Percentiles rank a stretch among this genome's conserved stretches.
phyloP scores from a whole-genome alignment of 2,113 vertebrate genomes.

The Herpetotheres cachinnans region DNA sequence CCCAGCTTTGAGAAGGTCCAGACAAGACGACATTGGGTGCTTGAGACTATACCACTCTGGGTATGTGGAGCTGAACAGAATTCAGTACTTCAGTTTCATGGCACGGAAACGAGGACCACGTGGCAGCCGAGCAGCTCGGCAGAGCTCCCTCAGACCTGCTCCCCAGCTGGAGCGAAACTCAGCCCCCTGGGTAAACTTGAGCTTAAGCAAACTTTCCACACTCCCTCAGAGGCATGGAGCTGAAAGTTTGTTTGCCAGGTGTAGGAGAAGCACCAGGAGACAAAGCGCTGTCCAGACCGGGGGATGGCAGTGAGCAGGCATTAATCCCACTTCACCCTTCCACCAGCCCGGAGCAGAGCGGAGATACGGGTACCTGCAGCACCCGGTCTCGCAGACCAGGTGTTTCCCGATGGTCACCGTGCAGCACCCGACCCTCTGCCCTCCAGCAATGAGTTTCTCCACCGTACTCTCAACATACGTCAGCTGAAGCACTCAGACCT shows the following conservation, averaged over 20 bases:
- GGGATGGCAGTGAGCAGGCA: not conserved
- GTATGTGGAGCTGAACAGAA: not conserved
- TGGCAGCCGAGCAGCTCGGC: not conserved
- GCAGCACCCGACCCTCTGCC: not conserved
- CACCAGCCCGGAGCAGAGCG: not conserved
- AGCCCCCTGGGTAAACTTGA: not conserved
- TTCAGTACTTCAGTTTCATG: not conserved
- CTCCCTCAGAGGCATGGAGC: not conserved
- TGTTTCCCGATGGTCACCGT: not conserved
- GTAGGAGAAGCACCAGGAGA: not conserved
- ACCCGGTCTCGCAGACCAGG: not conserved
- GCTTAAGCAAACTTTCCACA: not conserved
- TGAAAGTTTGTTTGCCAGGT: not conserved
- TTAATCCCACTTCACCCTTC: not conserved
- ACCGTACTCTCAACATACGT: too few relatives aligned
- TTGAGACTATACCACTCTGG: not conserved
- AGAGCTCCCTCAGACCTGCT: not conserved
- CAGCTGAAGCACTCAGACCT: not conserved
- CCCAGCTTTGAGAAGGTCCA: not conserved
- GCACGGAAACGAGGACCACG: not conserved
- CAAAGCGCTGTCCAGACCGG: not conserved
- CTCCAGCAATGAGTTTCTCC: not conserved
- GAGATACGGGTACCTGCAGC: fast-evolving
- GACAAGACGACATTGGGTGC: not conserved
- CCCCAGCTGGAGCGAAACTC: not conserved